phyloP scores from a whole-genome alignment of 2,888 invertebrate genomes.

The Tenthredo notha region DNA sequence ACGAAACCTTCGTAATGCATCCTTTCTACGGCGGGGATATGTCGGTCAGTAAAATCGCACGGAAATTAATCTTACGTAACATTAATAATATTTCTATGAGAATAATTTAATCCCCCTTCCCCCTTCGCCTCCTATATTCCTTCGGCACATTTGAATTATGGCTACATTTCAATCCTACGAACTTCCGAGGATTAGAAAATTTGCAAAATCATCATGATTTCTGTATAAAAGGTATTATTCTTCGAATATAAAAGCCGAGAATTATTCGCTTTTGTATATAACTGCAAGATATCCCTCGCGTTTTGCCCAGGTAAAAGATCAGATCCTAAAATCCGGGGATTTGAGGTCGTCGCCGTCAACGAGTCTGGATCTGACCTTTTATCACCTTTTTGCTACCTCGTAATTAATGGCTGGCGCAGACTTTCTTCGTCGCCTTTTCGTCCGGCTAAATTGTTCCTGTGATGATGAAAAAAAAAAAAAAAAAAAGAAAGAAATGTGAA shows the following conservation, averaged over 20 bases:
- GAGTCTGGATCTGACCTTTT: slow-evolving; percentile 41
- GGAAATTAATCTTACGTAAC: slow-evolving; percentile 1
- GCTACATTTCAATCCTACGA: background rate
- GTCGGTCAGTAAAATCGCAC: slow-evolving; percentile 88
- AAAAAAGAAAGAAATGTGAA: background rate
- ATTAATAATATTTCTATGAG: background rate
- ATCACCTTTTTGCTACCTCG: slow-evolving; percentile 39
- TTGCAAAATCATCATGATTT: background rate
- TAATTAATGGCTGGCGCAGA: slow-evolving; percentile 40
- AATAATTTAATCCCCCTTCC: background rate
- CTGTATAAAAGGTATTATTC: background rate
- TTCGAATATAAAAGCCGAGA: background rate
- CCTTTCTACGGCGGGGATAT: slow-evolving; percentile 98
- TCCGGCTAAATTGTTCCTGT: slow-evolving; percentile 39
- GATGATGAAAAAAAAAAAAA: background rate
- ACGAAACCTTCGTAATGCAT: slow-evolving; percentile 98
- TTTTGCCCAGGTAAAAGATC: background rate
- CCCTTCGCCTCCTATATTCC: too few relatives aligned
- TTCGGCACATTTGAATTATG: background rate
- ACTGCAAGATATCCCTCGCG: background rate
- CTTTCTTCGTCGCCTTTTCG: slow-evolving; percentile 25
- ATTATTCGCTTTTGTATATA: background rate
- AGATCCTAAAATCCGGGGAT: slow-evolving; percentile 34
- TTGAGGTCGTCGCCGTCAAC: slow-evolving; percentile 32
- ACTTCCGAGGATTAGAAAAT: background rate